These are phyloP conservation scores for Heliothis peltigera DNA, from an alignment of 2,888 invertebrate genomes.

Conservation along the genomic window DNA sequence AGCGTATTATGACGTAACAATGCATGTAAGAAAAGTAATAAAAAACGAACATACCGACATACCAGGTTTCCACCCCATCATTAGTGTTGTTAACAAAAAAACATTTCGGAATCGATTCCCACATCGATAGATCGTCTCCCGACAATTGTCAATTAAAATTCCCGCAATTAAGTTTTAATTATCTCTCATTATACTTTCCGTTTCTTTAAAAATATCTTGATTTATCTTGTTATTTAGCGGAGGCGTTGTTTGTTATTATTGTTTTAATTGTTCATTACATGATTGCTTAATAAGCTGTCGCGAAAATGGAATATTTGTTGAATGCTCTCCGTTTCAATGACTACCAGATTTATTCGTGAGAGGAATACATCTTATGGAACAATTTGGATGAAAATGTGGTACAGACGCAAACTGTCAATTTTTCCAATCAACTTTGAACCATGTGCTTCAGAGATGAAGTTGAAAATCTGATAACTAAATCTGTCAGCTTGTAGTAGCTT, in stretches of 20 bases:
- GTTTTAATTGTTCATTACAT: slow-evolving; percentile 66
- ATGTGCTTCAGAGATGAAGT: too few species aligned
- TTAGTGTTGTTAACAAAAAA: slow-evolving; percentile 59
- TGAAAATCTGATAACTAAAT: too few species aligned
- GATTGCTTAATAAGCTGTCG: slow-evolving; percentile 49
- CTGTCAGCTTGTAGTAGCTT: too few species aligned
- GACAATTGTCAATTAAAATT: slow-evolving; percentile 81
- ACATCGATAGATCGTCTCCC: slow-evolving; percentile 69
- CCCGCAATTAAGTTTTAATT: slow-evolving; percentile 78
- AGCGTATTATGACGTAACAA: slow-evolving; percentile 56
- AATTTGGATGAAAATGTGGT: too few species aligned
- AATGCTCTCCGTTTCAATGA: slow-evolving; percentile 33
- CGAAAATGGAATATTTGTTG: slow-evolving; percentile 40
- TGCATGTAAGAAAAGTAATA: slow-evolving; percentile 40
- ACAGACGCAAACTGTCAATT: too few species aligned
- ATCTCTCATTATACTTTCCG: slow-evolving; percentile 73
- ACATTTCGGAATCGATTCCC: slow-evolving; percentile 65
- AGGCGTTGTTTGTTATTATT: slow-evolving; percentile 62
- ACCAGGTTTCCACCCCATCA: slow-evolving; percentile 49
- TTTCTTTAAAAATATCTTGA: slow-evolving; percentile 72
- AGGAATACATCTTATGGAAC: slow-evolving; percentile 24
- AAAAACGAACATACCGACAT: slow-evolving; percentile 49
- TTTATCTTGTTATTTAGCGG: slow-evolving; percentile 67
- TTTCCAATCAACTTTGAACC: too few species aligned
- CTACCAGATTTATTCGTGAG: slow-evolving; percentile 36